These are phyloP conservation scores for Perdita meconis DNA, from an alignment of 2,888 invertebrate genomes.

Conservation along the genomic window DNA sequence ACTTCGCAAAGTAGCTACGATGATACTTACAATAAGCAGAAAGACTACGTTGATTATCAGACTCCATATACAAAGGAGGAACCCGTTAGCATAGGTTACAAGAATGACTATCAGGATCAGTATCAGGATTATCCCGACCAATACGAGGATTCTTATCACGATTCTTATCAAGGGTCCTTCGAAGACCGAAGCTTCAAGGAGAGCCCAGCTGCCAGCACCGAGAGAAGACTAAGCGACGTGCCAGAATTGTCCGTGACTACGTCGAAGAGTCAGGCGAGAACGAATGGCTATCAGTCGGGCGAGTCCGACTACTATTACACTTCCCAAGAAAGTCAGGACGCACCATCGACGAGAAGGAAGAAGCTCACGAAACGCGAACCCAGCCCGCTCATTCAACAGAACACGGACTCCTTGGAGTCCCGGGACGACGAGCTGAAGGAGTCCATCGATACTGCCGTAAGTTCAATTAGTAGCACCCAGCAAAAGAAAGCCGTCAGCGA, in stretches of 20 bases:
- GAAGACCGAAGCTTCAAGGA: slow-evolving; percentile 75
- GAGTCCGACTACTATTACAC: slow-evolving; percentile 78
- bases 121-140: slow-evolving; percentile 73
- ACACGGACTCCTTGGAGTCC: slow-evolving; percentile 86
- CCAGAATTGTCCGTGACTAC: slow-evolving; percentile 81
- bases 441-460: slow-evolving; percentile 86
- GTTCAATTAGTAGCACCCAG: slow-evolving; percentile 81
- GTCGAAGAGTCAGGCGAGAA: slow-evolving; percentile 77
- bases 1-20: slow-evolving; percentile 72
- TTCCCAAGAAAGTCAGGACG: slow-evolving; percentile 75
- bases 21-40: slow-evolving; percentile 72
- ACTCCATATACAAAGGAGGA: slow-evolving; percentile 77
- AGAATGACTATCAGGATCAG: slow-evolving; percentile 72
- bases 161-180: slow-evolving; percentile 76
- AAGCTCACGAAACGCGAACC: slow-evolving; percentile 79
- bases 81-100: slow-evolving; percentile 63
- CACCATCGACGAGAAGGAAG: slow-evolving; percentile 76
- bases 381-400: slow-evolving; percentile 83
- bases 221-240: slow-evolving; percentile 76
- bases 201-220: slow-evolving; percentile 61
- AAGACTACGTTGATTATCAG: slow-evolving; percentile 74
- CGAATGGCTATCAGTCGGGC: slow-evolving; percentile 79
- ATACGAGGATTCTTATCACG: slow-evolving; percentile 75
- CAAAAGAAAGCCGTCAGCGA: slow-evolving; percentile 76
- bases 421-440: slow-evolving; percentile 86